phyloP scores from a whole-genome alignment of 2,113 vertebrate species.

The Rhipidura dahli region DNA sequence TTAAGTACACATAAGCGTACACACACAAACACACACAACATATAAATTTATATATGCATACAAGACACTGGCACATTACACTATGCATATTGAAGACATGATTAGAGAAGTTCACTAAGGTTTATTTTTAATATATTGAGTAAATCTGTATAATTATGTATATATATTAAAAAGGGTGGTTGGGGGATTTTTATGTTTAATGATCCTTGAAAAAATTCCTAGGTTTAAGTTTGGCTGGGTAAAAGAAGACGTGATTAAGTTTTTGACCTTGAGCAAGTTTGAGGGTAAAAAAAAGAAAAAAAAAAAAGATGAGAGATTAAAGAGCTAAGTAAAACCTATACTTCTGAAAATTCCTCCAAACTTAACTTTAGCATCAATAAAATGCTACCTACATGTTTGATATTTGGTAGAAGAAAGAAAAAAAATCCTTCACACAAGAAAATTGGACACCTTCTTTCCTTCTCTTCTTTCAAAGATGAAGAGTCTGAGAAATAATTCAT shows the following conservation, averaged over 20 bases:
- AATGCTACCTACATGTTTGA: not conserved
- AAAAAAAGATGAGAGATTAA: not conserved
- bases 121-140: not conserved
- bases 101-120: not conserved
- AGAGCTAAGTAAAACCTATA: not conserved
- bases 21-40: not conserved
- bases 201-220: not conserved
- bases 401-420: not conserved
- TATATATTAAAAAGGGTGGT: not conserved
- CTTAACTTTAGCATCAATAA: not conserved
- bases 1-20: not conserved
- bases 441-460: not conserved
- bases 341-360: not conserved
- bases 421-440: not conserved
- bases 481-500: slow-evolving; percentile 31
- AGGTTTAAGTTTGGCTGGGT: not conserved
- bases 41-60: not conserved
- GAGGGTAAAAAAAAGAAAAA: not conserved
- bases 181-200: not conserved
- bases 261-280: not conserved
- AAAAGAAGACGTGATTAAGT: not conserved
- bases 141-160: not conserved
- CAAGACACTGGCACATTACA: not conserved
- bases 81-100: not conserved
- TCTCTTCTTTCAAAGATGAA: not conserved